phyloP scores from a whole-genome alignment of 2,113 vertebrate species.

The Pachypanchax playfairii region DNA sequence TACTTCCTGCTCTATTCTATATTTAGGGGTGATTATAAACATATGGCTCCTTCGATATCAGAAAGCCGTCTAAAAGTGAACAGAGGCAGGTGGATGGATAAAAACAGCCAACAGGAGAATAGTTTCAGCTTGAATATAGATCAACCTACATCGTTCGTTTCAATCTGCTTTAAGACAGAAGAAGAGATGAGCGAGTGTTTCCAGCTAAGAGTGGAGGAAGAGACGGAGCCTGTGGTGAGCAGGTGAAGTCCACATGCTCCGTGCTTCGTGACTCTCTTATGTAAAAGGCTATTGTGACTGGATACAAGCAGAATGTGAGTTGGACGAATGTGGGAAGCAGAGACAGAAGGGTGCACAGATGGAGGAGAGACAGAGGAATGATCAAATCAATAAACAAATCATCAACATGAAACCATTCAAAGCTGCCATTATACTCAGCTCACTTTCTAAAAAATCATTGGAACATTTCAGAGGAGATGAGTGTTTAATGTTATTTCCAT shows the following conservation, averaged over 20 bases:
- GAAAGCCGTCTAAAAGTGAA: background rate
- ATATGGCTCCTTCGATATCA: conserved; percentile 1
- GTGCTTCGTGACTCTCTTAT: conserved; percentile 56
- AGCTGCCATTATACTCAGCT: conserved; percentile 11
- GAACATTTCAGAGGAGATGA: conserved; percentile 13
- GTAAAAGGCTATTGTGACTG: conserved; percentile 41
- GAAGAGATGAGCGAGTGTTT: background rate
- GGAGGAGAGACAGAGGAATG: conserved; percentile 51
- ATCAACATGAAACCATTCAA: conserved; percentile 30
- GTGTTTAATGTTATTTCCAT: conserved; percentile 13
- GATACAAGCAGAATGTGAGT: conserved; percentile 53
- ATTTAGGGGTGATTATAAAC: background rate
- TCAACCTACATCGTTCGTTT: conserved; percentile 18
- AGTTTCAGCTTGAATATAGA: background rate
- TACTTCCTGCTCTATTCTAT: background rate
- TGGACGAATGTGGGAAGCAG: conserved; percentile 64
- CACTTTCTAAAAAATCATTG: conserved; percentile 10
- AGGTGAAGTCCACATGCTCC: conserved; percentile 34
- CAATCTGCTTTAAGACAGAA: conserved; percentile 18
- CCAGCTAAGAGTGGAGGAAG: background rate
- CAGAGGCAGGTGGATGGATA: conserved; percentile 1
- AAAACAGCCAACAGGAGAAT: background rate
- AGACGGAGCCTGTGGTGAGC: background rate
- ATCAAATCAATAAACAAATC: conserved; percentile 55
- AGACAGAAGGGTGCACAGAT: conserved; percentile 62